Conservation (phyloP, 2,797 vertebrate genomes). For the Tenualosa ilisha region DNA sequence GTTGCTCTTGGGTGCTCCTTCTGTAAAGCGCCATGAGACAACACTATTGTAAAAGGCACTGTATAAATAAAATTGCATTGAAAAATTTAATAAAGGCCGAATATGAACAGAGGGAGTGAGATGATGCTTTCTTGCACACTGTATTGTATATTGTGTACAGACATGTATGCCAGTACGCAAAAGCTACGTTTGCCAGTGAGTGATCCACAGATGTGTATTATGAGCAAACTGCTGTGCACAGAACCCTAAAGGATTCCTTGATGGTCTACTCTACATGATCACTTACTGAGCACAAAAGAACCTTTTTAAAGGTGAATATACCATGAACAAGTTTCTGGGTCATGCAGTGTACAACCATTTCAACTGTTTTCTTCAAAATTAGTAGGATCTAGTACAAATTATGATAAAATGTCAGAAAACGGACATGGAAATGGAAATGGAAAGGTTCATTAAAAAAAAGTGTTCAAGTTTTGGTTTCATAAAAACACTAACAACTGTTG, state of each 20-base stretch:
- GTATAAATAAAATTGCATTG: too few relatives aligned
- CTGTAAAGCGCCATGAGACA: too few relatives aligned
- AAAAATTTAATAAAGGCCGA: too few relatives aligned
- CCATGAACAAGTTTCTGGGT: neutral
- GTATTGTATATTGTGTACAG: neutral
- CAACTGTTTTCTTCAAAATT: neutral
- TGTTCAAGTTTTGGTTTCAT: too few relatives aligned
- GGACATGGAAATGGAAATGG: neutral
- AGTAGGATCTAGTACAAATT: neutral
- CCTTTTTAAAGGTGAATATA: constrained; percentile 5
- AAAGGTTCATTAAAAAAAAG: too few relatives aligned
- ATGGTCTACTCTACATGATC: neutral
- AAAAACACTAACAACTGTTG: neutral
- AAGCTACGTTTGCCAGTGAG: neutral
- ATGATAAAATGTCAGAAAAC: neutral
- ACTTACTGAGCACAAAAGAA: neutral
- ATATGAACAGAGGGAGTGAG: neutral
- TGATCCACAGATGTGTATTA: neutral
- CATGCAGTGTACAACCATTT: neutral
- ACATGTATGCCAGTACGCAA: neutral
- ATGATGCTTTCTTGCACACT: neutral
- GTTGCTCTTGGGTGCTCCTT: too few relatives aligned
- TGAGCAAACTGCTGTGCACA: neutral
- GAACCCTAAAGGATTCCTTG: neutral
- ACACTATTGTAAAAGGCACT: too few relatives aligned